Evolutionary conservation across 2,888 invertebrate species (phyloP), one percentile per base, ranked within the genome.

Genomic region (Arctia plantaginis): DNA sequence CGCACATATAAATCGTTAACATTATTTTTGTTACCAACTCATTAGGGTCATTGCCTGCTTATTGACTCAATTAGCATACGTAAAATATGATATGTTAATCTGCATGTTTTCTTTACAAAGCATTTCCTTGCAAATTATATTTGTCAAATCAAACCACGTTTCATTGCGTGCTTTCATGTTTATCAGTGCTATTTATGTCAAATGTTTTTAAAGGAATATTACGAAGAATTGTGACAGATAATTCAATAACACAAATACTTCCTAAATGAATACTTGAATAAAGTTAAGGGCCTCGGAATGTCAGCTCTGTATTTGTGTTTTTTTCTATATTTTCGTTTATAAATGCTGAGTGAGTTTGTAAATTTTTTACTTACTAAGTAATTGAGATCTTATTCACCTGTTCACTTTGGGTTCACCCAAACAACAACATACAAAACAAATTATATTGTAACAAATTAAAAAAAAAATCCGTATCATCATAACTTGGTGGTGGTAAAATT

Each of bases 1-100:
- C 94, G 93, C 94, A 91, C 85, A 93, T 90, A 95, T 95, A 95
- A 94, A 95, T 95, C 93, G 93, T 91, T 87, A 87, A 91, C 94
- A 95, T 95, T 95, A 95, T 95, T 95, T 95, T 94, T 94, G 94
- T 95, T 94, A 91, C 93, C 92, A 91, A 90, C 95, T 94, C 95
- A 94, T 95, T 95, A 94, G 93, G 95, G 95, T 95, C 95, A 93
- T 95, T 95, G 95, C 88, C 95, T 94, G 93, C 92, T 91, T 91
- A 94, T 93, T 94, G 94, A 92, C 93, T 95, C 94, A 93, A 93
- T 93, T 93, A 92, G 87, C 85, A 77, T 87, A 69, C 84, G 80
- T 93, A 90, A 93, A 91, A 92, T 94, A 94, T 91, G 90, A 92
- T 86, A 88, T 87, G 87, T 90, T 90, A 88, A 90, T 88, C 86